These are phyloP conservation scores for Theretra japonica DNA, from an alignment of 2,888 invertebrate species.

Conservation along the genomic window DNA sequence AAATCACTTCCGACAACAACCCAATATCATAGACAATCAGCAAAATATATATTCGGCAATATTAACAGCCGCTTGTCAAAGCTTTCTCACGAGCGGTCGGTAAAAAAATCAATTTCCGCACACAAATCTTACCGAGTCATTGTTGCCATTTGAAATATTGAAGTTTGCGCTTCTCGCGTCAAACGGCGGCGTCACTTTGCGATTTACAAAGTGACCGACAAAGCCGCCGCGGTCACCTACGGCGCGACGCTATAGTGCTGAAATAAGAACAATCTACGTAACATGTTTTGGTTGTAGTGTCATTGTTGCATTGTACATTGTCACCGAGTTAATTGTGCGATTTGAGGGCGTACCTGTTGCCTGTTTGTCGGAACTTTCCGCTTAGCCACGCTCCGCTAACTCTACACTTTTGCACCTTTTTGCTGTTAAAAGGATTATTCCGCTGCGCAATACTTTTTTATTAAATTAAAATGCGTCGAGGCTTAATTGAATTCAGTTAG, in stretches of 20 bases:
- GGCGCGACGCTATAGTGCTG: constrained; percentile 74
- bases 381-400: constrained; percentile 19
- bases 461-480: background rate
- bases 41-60: constrained; percentile 50
- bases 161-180: constrained; percentile 60
- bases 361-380: constrained; percentile 40
- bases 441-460: constrained; percentile 3
- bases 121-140: constrained; percentile 81
- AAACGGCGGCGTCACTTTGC: constrained; percentile 64
- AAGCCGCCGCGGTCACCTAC: constrained; percentile 67
- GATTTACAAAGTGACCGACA: constrained; percentile 59
- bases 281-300: constrained; percentile 74
- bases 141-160: constrained; percentile 80
- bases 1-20: background rate
- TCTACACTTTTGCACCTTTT: constrained; percentile 10
- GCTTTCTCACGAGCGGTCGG: constrained; percentile 73
- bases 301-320: constrained; percentile 71
- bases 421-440: constrained; percentile 20
- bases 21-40: background rate
- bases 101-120: constrained; percentile 84
- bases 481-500: constrained; percentile 10
- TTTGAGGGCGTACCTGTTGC: constrained; percentile 54
- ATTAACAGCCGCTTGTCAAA: constrained; percentile 72
- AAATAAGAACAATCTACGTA: constrained; percentile 74
- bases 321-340: constrained; percentile 65